These are phyloP conservation scores for Ctenopoma multispine DNA, from an alignment of 2,797 vertebrate genomes.

Conservation along the genomic window DNA sequence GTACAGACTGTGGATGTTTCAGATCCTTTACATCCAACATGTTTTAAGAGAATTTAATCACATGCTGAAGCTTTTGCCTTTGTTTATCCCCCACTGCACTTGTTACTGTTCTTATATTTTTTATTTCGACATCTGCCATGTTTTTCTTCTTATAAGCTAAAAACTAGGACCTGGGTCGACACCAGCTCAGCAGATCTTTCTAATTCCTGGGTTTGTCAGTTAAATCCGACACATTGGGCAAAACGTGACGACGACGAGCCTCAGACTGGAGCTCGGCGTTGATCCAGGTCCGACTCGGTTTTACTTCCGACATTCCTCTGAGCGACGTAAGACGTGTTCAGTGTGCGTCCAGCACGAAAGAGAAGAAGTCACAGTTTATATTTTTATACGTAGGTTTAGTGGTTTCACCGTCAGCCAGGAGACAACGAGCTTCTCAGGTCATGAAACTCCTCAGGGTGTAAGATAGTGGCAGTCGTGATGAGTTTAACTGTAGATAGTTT, in stretches of 20 bases:
- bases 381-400: slow-evolving; percentile 64
- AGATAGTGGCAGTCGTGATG: slow-evolving; percentile 35
- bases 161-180: slow-evolving; percentile 2
- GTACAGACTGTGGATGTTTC: too few relatives aligned
- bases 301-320: slow-evolving; percentile 54
- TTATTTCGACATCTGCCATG: background rate
- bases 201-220: slow-evolving; percentile 21
- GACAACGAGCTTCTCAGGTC: slow-evolving; percentile 73
- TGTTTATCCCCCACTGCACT: too few relatives aligned
- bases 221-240: background rate
- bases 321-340: slow-evolving; percentile 30
- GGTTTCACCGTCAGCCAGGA: slow-evolving; percentile 6
- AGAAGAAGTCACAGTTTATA: slow-evolving; percentile 30
- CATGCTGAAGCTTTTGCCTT: background rate
- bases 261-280: background rate
- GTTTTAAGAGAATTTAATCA: slow-evolving; percentile 3
- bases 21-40: too few relatives aligned
- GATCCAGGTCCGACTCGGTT: background rate
- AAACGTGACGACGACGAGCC: slow-evolving; percentile 12
- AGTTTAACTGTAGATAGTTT: slow-evolving; percentile 28
- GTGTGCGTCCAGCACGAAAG: slow-evolving; percentile 30
- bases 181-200: slow-evolving; percentile 24
- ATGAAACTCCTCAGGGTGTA: slow-evolving; percentile 73
- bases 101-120: background rate
- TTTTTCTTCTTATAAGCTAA: slow-evolving; percentile 6